These are phyloP conservation scores for Blastobasis lacticolella DNA, from an alignment of 2,888 invertebrate genomes.

Conservation along the genomic window DNA sequence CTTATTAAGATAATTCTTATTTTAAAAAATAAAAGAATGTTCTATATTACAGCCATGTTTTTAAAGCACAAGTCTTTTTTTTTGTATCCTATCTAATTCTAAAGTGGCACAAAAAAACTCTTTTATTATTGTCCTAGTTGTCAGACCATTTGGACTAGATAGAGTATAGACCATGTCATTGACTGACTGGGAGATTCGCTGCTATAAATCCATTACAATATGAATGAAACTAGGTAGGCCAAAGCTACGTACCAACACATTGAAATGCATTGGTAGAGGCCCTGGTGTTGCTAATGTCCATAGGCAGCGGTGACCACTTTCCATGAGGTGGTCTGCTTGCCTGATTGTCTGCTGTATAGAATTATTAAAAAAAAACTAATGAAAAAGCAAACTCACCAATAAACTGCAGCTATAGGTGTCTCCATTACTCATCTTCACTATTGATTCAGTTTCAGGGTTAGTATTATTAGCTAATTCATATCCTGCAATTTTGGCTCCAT, in stretches of 20 bases:
- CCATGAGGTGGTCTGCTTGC: background rate
- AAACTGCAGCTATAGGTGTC: constrained; percentile 77
- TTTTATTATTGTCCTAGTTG: no score
- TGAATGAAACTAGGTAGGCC: no score
- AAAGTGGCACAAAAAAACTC: no score
- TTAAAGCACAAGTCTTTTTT: background rate
- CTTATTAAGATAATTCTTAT: background rate
- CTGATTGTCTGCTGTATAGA: background rate
- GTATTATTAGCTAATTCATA: constrained; percentile 56
- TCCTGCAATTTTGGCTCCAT: constrained; percentile 79
- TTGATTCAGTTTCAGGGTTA: constrained; percentile 45
- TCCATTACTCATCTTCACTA: constrained; percentile 78
- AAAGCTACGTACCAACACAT: no score
- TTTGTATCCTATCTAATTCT: background rate
- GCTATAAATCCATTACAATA: no score
- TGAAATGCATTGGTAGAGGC: no score
- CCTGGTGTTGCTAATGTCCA: no score
- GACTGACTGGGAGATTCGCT: no score
- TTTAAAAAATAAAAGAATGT: background rate
- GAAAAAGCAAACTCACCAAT: constrained; percentile 73
- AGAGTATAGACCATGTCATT: no score
- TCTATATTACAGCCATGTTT: background rate
- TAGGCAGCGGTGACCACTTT: no score
- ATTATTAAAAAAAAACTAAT: constrained; percentile 1
- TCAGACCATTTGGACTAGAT: no score